These are phyloP conservation scores for Hirtodrosophila histrioides DNA, from an alignment of 2,888 invertebrate genomes.

Conservation along the genomic window DNA sequence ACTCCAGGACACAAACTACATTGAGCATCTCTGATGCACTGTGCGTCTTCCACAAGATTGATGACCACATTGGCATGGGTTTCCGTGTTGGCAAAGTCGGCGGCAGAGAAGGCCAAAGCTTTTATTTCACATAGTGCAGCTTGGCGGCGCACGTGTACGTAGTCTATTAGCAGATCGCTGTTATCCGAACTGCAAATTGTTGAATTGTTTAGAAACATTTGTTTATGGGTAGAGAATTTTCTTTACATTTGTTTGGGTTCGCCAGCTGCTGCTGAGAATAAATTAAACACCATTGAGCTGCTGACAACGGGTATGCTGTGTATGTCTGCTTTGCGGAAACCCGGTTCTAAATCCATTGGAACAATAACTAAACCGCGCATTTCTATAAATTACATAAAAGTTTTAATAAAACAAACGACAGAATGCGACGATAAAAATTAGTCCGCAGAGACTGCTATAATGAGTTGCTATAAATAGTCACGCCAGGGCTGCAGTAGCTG, in stretches of 20 bases:
- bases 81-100: constrained; percentile 68
- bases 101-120: constrained; percentile 76
- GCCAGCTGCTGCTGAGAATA: constrained; percentile 54
- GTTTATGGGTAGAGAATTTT: no score
- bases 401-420: not conserved
- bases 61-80: constrained; percentile 70
- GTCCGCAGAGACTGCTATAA: constrained; percentile 10
- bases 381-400: constrained; percentile 27
- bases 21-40: constrained; percentile 65
- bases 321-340: constrained; percentile 81
- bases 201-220: no score
- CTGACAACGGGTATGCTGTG: constrained; percentile 77
- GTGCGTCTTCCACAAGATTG: constrained; percentile 67
- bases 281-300: constrained; percentile 81
- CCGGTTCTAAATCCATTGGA: constrained; percentile 81
- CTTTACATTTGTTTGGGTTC: constrained; percentile 48
- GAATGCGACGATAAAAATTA: no score
- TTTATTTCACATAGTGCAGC: constrained; percentile 72
- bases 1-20: constrained; percentile 74
- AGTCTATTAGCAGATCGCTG: constrained; percentile 79
- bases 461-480: constrained; percentile 41
- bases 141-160: constrained; percentile 79
- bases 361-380: constrained; percentile 64
- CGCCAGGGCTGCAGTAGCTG: constrained; percentile 27
- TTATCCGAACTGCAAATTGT: constrained; percentile 46